phyloP scores from a whole-genome alignment of 2,797 vertebrate species.

The Macropodus opercularis region DNA sequence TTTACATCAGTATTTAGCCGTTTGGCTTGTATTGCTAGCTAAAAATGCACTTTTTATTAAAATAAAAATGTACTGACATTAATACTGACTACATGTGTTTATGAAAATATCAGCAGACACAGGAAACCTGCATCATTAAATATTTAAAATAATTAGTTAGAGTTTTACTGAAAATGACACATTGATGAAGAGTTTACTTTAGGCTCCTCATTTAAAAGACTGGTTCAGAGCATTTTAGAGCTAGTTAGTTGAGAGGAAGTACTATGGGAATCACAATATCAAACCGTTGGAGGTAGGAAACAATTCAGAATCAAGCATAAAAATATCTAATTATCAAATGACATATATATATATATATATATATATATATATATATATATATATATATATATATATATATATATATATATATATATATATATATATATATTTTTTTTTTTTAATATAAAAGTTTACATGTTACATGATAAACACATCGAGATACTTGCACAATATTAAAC shows the following conservation, averaged over 20 bases:
- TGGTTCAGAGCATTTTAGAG: no score
- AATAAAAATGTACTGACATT: constrained; percentile 81
- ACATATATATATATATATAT: constrained; percentile 31
- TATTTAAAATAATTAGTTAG: constrained; percentile 7
- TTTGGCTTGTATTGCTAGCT: constrained; percentile 78
- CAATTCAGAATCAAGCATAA: neutral
- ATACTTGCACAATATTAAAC: constrained; percentile 6
- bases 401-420: no score
- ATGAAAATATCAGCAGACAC: constrained; percentile 1
- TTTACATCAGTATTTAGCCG: constrained; percentile 74
- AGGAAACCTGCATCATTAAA: constrained; percentile 5
- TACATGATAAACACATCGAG: neutral
- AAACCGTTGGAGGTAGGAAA: neutral
- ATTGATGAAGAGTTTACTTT: constrained; percentile 11
- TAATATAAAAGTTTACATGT: constrained; percentile 48
- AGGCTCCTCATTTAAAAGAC: neutral
- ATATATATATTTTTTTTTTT: no score
- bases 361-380: no score
- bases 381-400: no score
- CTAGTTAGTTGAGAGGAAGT: no score
- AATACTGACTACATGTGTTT: constrained; percentile 4
- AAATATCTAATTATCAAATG: neutral
- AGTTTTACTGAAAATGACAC: constrained; percentile 8
- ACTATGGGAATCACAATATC: no score
- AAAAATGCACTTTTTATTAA: constrained; percentile 86